Evolutionary conservation across 2,797 vertebrate genomes (phyloP).

Genomic region (Cyprinodon diabolis): DNA sequence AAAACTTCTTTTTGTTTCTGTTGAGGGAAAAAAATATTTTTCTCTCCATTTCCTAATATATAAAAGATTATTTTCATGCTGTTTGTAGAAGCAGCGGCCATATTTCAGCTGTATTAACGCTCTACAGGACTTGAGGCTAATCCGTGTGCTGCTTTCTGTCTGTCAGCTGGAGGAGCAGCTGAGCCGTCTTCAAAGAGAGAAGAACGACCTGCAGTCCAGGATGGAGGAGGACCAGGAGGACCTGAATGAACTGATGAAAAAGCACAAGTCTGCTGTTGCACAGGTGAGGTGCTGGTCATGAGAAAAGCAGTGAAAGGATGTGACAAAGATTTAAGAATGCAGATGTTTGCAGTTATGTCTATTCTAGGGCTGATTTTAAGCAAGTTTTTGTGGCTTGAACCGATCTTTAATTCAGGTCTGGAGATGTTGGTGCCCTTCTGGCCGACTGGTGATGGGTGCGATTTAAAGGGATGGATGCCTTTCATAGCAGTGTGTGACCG

Average conservation of each 20-base stretch:
- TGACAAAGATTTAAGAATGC: background rate
- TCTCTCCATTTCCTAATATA: background rate
- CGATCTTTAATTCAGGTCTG: too few relatives aligned
- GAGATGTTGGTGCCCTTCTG: too few relatives aligned
- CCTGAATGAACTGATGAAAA: conserved; percentile 98
- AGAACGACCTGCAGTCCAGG: conserved; percentile 93
- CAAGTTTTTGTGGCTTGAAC: background rate
- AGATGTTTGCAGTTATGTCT: background rate
- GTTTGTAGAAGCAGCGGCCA: background rate
- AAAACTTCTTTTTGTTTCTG: background rate
- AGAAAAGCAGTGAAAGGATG: background rate
- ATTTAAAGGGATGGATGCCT: too few relatives aligned
- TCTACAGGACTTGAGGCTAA: background rate
- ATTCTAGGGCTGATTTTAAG: background rate
- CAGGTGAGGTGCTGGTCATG: conserved; percentile 89
- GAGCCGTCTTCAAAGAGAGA: conserved; percentile 94
- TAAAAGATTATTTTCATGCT: background rate
- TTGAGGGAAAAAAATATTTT: background rate
- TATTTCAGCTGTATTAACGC: background rate
- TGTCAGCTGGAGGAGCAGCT: conserved; percentile 94
- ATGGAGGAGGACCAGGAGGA: conserved; percentile 98
- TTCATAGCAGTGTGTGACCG: too few relatives aligned
- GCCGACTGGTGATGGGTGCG: too few relatives aligned
- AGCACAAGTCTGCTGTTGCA: conserved; percentile 93
- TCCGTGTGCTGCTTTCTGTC: conserved; percentile 4